Evolutionary conservation across 2,113 vertebrate genomes (phyloP), one percentile per base, ranked within the genome.

Genomic region (Cromileptes altivelis): DNA sequence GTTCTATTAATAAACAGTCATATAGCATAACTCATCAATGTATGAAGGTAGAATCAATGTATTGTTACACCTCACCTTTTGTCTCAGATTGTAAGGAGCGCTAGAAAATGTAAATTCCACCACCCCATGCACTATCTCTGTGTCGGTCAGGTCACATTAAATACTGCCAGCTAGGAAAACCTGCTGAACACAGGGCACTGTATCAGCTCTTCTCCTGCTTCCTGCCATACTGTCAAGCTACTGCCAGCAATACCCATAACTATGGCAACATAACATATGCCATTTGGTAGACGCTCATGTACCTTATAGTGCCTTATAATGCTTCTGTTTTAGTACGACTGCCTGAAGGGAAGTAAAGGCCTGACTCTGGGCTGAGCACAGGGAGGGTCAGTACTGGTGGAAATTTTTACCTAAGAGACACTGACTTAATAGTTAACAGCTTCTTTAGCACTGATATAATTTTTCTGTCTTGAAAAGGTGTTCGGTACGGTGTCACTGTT

Each of bases 211-310:
- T 69, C 60, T 78, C 27, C 75, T 25, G 53, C 80, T 67, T 61
- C 64, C 77, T 84, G 62, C 18, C 68, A 63, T 14, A 56, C 49
- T 60, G 55, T 68, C 75, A 49, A 64, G 70, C 65, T 52, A 18
- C 79, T 45, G 74, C 56, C 84, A 82, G 45, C 56, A 30, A 52
- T 33, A 33, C 62, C 50, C 77, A 84, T 88, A 72, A 77, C 81
- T 70, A 84, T 78, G 82, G 75, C 80, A 82, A 81, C 75, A 42
- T 84, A 58, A 30, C 50, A 42, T 77, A 25, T 70, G 64, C 62
- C 58, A 65, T 70, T 52, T 56, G 65, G 55, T 61, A 33, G 78
- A 72, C 0, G 18, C 52, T 70, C 14, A 12, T 27, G 58, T 47
- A 11, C 50, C 75, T 61, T 67, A 27, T 70, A 49, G 52, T 49